Conservation (phyloP, 2,888 invertebrate genomes). For the Siphonodentalium dalli region DNA sequence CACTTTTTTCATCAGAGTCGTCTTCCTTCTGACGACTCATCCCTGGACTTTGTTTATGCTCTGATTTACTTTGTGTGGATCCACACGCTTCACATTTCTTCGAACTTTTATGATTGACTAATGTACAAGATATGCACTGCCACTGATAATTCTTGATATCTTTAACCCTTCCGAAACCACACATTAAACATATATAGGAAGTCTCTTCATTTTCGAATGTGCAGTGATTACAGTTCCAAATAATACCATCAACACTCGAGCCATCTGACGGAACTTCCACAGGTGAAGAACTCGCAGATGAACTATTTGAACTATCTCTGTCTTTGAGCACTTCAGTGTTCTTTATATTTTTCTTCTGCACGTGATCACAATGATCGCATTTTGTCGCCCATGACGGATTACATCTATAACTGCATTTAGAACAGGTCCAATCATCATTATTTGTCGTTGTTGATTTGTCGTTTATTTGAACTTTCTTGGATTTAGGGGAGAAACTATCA, state of each 20-base stretch:
- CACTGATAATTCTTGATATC: slow-evolving; percentile 29
- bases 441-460: too few relatives aligned
- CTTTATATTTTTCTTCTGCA: too few relatives aligned
- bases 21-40: background rate
- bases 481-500: background rate
- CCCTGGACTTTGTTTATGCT: background rate
- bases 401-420: slow-evolving; percentile 86
- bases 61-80: too few relatives aligned
- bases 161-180: slow-evolving; percentile 70
- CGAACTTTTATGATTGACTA: slow-evolving; percentile 32
- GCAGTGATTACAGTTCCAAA: slow-evolving; percentile 87
- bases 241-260: background rate
- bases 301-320: too few relatives aligned
- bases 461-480: too few relatives aligned
- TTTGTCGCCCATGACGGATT: slow-evolving; percentile 81
- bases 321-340: too few relatives aligned
- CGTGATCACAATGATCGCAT: slow-evolving; percentile 81
- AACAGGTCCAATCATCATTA: slow-evolving; percentile 83
- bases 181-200: slow-evolving; percentile 81
- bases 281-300: too few relatives aligned
- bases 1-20: too few relatives aligned
- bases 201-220: slow-evolving; percentile 81
- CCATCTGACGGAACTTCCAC: too few relatives aligned
- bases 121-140: slow-evolving; percentile 45
- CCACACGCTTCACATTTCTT: slow-evolving; percentile 37